Conservation (phyloP, 2,888 invertebrate species). For the Heterodera filipjevi region DNA sequence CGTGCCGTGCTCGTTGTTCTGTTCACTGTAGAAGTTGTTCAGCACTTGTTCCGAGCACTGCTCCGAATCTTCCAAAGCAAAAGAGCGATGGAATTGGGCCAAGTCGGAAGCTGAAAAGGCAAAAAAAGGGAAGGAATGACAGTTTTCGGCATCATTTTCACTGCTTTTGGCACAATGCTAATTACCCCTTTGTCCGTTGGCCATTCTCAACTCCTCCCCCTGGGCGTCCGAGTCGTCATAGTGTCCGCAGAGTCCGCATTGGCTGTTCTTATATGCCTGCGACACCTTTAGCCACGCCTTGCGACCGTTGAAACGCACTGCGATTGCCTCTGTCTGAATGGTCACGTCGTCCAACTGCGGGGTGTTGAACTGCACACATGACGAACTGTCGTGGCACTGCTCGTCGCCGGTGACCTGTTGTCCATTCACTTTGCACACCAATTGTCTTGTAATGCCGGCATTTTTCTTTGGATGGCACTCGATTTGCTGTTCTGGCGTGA, state of each 20-base stretch:
- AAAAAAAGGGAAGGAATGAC: background rate
- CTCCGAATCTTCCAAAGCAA: slow-evolving; percentile 36
- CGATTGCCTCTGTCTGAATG: slow-evolving; percentile 5
- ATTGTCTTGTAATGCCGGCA: background rate
- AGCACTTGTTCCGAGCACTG: slow-evolving; percentile 33
- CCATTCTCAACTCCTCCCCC: slow-evolving; percentile 52
- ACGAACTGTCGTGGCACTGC: slow-evolving; percentile 22
- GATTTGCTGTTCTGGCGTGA: slow-evolving; percentile 27
- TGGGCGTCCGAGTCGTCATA: slow-evolving; percentile 50
- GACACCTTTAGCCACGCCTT: slow-evolving; percentile 25
- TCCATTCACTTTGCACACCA: slow-evolving; percentile 31
- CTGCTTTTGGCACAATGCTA: too few relatives aligned
- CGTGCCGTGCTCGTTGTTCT: slow-evolving; percentile 13
- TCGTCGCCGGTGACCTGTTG: slow-evolving; percentile 28
- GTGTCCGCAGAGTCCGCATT: slow-evolving; percentile 64
- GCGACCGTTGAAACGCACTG: slow-evolving; percentile 24
- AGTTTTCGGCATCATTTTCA: background rate
- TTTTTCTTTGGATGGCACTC: slow-evolving; percentile 24
- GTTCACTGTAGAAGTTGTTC: slow-evolving; percentile 23
- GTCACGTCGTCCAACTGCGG: slow-evolving; percentile 16
- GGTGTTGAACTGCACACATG: slow-evolving; percentile 22
- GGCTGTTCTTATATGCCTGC: slow-evolving; percentile 44
- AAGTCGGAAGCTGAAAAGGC: slow-evolving; percentile 45
- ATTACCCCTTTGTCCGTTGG: slow-evolving; percentile 40
- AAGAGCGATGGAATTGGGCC: slow-evolving; percentile 59